Percentiles rank a stretch among this genome's conserved stretches.
phyloP scores from a whole-genome alignment of 2,888 invertebrate species.

The Ophonus ardosiacus region DNA sequence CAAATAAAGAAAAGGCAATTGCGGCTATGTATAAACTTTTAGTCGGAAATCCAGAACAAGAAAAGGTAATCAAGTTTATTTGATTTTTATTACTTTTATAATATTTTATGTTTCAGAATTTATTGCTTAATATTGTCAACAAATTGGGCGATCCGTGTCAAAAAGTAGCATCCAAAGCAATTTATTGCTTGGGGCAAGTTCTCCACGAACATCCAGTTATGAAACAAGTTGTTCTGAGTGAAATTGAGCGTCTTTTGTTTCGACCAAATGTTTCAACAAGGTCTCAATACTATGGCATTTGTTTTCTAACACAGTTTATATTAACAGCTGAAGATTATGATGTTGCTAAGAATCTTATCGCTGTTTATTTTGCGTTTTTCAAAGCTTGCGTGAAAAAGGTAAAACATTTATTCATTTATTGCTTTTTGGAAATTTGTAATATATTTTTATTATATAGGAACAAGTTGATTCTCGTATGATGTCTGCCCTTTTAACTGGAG shows the following conservation, averaged over 20 bases:
- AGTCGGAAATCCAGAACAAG: constrained; percentile 89
- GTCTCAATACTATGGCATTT: constrained; percentile 95
- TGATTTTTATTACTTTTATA: background rate
- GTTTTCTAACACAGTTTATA: constrained; percentile 92
- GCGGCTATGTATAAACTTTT: constrained; percentile 86
- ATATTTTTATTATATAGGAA: constrained; percentile 75
- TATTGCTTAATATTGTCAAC: constrained; percentile 91
- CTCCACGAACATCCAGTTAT: constrained; percentile 92
- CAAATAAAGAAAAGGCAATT: constrained; percentile 89
- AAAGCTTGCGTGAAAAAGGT: constrained; percentile 92
- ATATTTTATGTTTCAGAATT: constrained; percentile 76
- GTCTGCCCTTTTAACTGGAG: constrained; percentile 88
- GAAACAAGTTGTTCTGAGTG: constrained; percentile 91
- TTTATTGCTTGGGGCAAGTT: constrained; percentile 90
- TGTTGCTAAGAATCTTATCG: constrained; percentile 90
- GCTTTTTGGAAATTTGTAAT: background rate
- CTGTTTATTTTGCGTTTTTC: constrained; percentile 97
- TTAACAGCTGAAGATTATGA: constrained; percentile 84
- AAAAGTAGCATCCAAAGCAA: constrained; percentile 92
- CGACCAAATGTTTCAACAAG: constrained; percentile 87
- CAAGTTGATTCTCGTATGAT: constrained; percentile 91
- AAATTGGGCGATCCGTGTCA: constrained; percentile 96
- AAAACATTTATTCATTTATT: constrained; percentile 50
- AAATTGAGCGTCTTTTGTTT: constrained; percentile 94
- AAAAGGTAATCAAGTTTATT: constrained; percentile 79